Evolutionary conservation across 2,888 invertebrate species (phyloP), one percentile per base, ranked within the genome.

Genomic region (Aphidoletes aphidimyza): DNA sequence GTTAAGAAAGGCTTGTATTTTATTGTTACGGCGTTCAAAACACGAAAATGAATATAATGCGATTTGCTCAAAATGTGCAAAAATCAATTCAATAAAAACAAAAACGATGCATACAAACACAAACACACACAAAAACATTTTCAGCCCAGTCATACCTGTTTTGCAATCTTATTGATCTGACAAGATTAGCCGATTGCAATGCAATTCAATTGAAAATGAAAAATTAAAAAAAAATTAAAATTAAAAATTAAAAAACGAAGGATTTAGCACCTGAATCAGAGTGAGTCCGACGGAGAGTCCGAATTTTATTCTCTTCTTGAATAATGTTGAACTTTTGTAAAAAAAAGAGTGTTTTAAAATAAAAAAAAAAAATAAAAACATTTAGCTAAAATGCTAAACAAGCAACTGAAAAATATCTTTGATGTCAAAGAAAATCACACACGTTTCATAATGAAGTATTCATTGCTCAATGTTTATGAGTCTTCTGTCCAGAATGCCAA

Each of bases 361-460:
- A 14, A 42, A 42, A 42, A 42, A 42, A 42, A 42, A n/a, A n/a
- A n/a, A n/a, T n/a, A n/a, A n/a, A n/a, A n/a, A n/a, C n/a, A n/a
- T n/a, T 54, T 69, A 34, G 69, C 69, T 30, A 6, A 30, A 30
- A 30, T 69, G 69, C 69, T 69, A 34, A 69, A 26, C 14, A 8
- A 54, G 22, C 22, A 47, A 39, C 42, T 42, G 42, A 47, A 39
- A 5, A 3, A 47, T 11, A 9, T 69, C 69, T 69, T 69, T 69
- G 69, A 69, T 69, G 17, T 69, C 69, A 69, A 69, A 69, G 69
- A 69, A 54, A 47, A 47, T 11, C 54, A 54, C 54, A 54, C n/a
- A 22, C 22, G 54, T 54, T 54, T 54, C 54, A 54, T 54, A 54
- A 54, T 54, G 54, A 54, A 54, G 22, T 54, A 54, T 11, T 54